phyloP scores from a whole-genome alignment of 2,888 invertebrate species.

The Lottia gigantea region DNA sequence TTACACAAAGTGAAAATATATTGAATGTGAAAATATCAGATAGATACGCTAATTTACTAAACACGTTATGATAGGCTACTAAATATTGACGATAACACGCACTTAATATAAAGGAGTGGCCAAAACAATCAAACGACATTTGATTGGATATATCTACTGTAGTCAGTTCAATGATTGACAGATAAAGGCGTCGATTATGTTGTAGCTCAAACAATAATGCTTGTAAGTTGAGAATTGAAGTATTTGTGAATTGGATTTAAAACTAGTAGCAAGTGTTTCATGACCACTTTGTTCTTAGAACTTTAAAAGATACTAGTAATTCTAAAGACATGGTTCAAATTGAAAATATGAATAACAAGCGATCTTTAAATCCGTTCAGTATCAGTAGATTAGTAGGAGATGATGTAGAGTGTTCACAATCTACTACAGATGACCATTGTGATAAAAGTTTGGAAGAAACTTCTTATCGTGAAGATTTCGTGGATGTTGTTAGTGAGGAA shows the following conservation, averaged over 20 bases:
- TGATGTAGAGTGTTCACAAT: conserved; percentile 26
- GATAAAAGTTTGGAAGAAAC: background rate
- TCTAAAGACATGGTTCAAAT: conserved; percentile 27
- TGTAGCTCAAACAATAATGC: background rate
- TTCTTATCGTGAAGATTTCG: conserved; percentile 15
- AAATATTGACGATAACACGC: background rate
- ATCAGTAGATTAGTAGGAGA: conserved; percentile 56
- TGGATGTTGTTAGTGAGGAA: conserved; percentile 21
- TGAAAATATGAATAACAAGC: conserved; percentile 17
- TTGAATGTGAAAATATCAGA: no score
- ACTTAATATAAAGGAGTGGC: background rate
- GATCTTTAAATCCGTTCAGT: conserved; percentile 47
- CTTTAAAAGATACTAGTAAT: background rate
- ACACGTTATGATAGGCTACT: background rate
- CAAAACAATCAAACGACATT: background rate
- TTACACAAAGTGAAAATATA: no score
- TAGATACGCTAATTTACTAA: background rate
- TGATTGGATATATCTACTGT: background rate
- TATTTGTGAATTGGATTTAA: conserved; percentile 2
- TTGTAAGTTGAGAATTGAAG: background rate
- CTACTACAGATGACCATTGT: background rate
- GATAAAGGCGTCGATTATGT: background rate
- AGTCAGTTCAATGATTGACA: background rate
- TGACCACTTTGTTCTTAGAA: background rate
- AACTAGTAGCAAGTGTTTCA: conserved; percentile 5